Evolutionary conservation across 2,797 vertebrate genomes (phyloP).

Genomic region (Cyprinodon diabolis): DNA sequence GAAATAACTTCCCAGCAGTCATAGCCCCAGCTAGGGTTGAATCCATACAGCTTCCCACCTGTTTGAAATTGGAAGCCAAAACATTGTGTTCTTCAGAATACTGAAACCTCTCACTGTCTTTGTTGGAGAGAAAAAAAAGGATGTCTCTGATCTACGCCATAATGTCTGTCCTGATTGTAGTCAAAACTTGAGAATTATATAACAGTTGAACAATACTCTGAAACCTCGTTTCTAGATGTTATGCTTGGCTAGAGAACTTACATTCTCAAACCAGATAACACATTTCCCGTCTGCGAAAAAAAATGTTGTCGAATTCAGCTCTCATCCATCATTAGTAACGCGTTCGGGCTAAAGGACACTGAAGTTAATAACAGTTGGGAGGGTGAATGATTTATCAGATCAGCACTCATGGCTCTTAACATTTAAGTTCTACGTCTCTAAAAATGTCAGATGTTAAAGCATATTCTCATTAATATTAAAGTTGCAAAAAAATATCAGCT

Average conservation of each 20-base stretch:
- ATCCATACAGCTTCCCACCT: background rate
- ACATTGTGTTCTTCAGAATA: slow-evolving; percentile 1
- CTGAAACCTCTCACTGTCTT: background rate
- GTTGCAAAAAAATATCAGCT: background rate
- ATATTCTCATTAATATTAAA: background rate
- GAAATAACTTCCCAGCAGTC: background rate
- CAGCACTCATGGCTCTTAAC: background rate
- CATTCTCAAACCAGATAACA: background rate
- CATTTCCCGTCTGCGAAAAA: background rate
- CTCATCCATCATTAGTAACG: background rate
- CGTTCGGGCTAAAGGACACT: background rate
- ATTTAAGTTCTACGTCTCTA: background rate
- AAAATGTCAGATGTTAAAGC: too few relatives aligned
- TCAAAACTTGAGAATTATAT: background rate
- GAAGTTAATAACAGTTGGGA: background rate
- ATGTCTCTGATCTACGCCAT: background rate
- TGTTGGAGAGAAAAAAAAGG: background rate
- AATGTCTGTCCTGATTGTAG: background rate
- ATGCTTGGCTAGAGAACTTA: background rate
- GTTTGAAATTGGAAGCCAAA: background rate
- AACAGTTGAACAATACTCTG: background rate
- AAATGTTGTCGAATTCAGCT: background rate
- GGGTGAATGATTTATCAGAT: background rate
- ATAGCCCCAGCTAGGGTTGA: background rate
- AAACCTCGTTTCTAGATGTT: background rate